Base-by-base conservation (phyloP, 2,888 invertebrate species). In the Pheosia gnoma region DNA sequence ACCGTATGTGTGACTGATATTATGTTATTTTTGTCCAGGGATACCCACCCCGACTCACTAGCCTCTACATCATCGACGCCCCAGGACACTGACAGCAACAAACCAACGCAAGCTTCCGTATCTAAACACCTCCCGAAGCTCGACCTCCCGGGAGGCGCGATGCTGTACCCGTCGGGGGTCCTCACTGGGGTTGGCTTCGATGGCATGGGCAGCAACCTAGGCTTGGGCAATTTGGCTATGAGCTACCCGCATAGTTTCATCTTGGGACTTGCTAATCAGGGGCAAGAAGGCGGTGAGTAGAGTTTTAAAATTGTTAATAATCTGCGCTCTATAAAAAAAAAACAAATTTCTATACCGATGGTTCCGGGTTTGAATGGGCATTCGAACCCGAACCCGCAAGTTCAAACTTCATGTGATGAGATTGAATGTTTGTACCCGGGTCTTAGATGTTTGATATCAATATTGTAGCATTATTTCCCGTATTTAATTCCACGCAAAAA, bases 231-330 rank as follows among this genome's bases (percentile, higher is more conserved):
- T 63, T 67, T 93, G 65, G 90, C 92, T 1, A 92, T 93, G 93
- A 88, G 90, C 37, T 94, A 94, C 60, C 94, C 94, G 4, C 93
- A 92, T 43, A 92, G 94, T 68, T 93, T 94, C 58, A 92, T 94
- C 63, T 73, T 94, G 68, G 93, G 94, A 56, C 82, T 94, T 58
- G 91, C 94, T 57, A 92, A 92, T 73, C 93, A 94, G 63, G 92
- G 89, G 4, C 93, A 94, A 59, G 94, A 94, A 70, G 91, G 90
- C 55, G 88, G 93, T 93, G 62, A 80, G 84, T 41, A 41, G 41
- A 41, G 8, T 41, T 41, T 41, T n/a, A n/a, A n/a, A n/a, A n/a
- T n/a, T n/a, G n/a, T n/a, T n/a, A n/a, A n/a, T n/a, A n/a, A n/a
- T n/a, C n/a, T n/a, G n/a, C n/a, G n/a, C n/a, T n/a, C n/a, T n/a